phyloP scores from a whole-genome alignment of 2,888 invertebrate genomes.

The Lathronympha strigana region DNA sequence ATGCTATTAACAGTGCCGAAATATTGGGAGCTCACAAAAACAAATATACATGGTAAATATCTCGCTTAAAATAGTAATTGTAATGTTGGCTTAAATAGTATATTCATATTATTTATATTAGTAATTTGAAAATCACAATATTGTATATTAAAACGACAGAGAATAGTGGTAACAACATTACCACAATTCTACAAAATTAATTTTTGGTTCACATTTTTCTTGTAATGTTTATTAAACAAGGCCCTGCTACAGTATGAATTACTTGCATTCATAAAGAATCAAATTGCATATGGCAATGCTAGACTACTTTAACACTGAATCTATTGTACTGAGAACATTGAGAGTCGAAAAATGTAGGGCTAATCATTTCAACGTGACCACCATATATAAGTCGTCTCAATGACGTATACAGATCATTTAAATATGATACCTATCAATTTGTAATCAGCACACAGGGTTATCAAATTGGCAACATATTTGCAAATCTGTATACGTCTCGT shows the following conservation, averaged over 20 bases:
- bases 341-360: constrained; percentile 1
- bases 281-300: neutral
- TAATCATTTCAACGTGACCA: neutral
- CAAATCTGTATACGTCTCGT: neutral
- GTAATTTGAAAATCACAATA: no score
- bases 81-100: no score
- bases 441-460: neutral
- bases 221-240: no score
- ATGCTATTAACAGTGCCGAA: no score
- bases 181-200: no score
- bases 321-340: constrained; percentile 11
- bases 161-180: no score
- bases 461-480: neutral
- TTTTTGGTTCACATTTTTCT: no score
- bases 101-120: no score
- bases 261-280: neutral
- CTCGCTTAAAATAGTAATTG: no score
- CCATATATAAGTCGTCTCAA: neutral
- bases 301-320: constrained; percentile 3
- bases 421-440: neutral
- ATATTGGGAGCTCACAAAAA: no score
- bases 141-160: no score
- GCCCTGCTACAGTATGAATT: neutral
- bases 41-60: no score
- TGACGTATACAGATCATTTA: neutral